Conservation (phyloP, 2,797 vertebrate genomes). For the Scomberomorus guttatus region DNA sequence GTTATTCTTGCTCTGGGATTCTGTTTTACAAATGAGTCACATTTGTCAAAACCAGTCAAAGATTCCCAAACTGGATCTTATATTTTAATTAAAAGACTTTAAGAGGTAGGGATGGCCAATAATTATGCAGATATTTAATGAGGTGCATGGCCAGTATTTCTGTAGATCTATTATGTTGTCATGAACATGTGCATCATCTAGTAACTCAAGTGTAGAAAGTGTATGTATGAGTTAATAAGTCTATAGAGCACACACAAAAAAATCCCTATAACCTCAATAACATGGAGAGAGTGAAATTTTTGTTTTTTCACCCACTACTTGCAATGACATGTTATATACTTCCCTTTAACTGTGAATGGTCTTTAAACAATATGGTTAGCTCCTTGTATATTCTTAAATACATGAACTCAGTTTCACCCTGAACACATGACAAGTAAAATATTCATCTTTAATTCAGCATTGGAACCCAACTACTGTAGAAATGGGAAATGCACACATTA, state of each 20-base stretch:
- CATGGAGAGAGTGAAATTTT: background rate
- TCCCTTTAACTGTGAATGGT: background rate
- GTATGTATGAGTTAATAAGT: background rate
- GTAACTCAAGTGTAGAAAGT: background rate
- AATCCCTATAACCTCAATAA: background rate
- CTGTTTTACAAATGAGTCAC: background rate
- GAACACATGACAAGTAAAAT: conserved; percentile 18
- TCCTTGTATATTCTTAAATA: background rate
- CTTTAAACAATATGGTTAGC: background rate
- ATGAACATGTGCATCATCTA: too few species aligned
- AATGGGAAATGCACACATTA: conserved; percentile 41
- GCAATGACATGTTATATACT: background rate
- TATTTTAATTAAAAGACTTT: too few species aligned
- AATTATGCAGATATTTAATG: too few species aligned
- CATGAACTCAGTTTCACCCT: conserved; percentile 70
- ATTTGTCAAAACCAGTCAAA: too few species aligned
- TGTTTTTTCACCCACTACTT: too few species aligned
- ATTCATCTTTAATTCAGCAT: conserved; percentile 45
- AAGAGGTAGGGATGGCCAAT: too few species aligned
- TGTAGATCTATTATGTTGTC: too few species aligned
- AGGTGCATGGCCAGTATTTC: too few species aligned
- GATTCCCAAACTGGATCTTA: too few species aligned
- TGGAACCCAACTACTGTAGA: conserved; percentile 17
- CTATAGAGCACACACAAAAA: background rate
- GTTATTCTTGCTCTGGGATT: background rate